Evolutionary conservation across 2,888 invertebrate species (phyloP).

Genomic region (Perdita meconis): DNA sequence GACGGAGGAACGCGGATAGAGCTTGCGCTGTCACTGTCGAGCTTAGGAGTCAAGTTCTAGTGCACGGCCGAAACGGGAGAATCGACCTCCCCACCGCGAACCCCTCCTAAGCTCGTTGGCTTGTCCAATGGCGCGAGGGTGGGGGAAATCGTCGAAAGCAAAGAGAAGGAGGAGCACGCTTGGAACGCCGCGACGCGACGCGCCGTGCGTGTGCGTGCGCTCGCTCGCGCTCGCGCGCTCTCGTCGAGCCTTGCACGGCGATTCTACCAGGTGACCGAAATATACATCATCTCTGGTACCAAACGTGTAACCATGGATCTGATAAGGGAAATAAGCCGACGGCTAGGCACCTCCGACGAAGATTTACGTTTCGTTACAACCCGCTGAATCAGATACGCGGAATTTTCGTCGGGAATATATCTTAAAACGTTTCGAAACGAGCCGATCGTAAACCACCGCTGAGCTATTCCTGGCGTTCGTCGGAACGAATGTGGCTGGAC

Average conservation of each 20-base stretch:
- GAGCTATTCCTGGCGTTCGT: constrained; percentile 28
- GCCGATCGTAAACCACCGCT: constrained; percentile 2
- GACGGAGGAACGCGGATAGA: constrained; percentile 46
- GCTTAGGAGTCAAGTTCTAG: constrained; percentile 78
- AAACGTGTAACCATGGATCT: constrained; percentile 43
- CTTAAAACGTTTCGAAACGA: constrained; percentile 1
- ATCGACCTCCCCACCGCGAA: constrained; percentile 57
- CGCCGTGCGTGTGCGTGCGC: constrained; percentile 53
- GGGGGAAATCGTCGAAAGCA: constrained; percentile 33
- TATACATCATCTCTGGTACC: constrained; percentile 45
- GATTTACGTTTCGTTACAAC: constrained; percentile 34
- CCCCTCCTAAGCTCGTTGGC: constrained; percentile 7
- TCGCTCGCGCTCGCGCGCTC: constrained; percentile 64
- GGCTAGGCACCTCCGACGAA: constrained; percentile 17
- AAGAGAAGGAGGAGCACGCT: constrained; percentile 3
- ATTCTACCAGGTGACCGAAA: constrained; percentile 71
- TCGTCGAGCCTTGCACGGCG: constrained; percentile 38
- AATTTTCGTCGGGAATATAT: constrained; percentile 15
- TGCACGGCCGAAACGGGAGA: constrained; percentile 75
- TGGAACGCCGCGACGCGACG: too few species aligned
- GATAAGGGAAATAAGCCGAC: constrained; percentile 33
- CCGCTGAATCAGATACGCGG: constrained; percentile 30
- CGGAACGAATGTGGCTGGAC: too few species aligned
- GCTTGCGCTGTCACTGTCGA: constrained; percentile 67
- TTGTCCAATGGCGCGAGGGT: constrained; percentile 31